A percentile compares a stretch with the other conserved stretches of the same genome.
Conservation (phyloP, 1,140 invertebrate species). For the Trypoxylus dichotomus region DNA sequence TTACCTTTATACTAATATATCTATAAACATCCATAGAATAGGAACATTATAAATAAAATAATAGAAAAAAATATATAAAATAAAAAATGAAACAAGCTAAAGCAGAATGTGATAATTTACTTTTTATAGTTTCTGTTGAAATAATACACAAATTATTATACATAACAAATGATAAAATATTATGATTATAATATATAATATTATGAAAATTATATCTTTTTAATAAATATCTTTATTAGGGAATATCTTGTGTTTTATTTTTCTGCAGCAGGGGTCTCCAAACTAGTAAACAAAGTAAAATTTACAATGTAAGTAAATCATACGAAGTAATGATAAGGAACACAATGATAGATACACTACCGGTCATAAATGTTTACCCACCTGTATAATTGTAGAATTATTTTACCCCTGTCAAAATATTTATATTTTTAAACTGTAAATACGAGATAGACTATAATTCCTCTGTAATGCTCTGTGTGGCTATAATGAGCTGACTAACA, state of each 20-base stretch:
- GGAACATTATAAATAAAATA: not conserved
- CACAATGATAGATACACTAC: too few relatives aligned
- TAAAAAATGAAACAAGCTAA: not conserved
- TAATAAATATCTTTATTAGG: not conserved
- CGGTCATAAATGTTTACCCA: too few relatives aligned
- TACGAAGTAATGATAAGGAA: too few relatives aligned
- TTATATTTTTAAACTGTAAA: too few relatives aligned
- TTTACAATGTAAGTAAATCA: too few relatives aligned
- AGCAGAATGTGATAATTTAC: not conserved
- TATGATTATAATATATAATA: not conserved
- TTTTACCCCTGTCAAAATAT: too few relatives aligned
- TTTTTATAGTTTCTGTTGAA: not conserved
- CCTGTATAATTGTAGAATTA: too few relatives aligned
- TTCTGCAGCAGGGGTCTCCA: not conserved
- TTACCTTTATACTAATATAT: not conserved
- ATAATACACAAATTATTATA: not conserved
- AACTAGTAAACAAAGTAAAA: too few relatives aligned
- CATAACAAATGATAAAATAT: not conserved
- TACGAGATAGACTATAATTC: too few relatives aligned
- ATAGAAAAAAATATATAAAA: not conserved
- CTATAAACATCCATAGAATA: not conserved
- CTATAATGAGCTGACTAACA: too few relatives aligned
- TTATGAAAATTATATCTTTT: not conserved
- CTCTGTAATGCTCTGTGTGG: too few relatives aligned
- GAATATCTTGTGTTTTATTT: not conserved